Evolutionary conservation across 2,888 invertebrate genomes (phyloP).

Genomic region (Epinotia nisella): DNA sequence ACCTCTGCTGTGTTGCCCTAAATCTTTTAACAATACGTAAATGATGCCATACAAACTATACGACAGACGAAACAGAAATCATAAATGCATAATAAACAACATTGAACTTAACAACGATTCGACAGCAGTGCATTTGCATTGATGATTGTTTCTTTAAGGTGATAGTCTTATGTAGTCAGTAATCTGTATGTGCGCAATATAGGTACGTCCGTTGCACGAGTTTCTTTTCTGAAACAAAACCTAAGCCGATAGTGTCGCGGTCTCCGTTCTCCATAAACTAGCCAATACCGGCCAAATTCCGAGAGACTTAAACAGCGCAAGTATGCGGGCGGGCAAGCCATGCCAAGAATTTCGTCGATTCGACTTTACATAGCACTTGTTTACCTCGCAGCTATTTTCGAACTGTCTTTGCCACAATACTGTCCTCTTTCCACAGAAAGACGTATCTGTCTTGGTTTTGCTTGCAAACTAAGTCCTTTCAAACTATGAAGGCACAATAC

Average conservation of each 20-base stretch:
- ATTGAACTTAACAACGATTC: too few species aligned
- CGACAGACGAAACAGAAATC: background rate
- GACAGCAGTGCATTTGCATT: too few species aligned
- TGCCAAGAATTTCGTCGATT: slow-evolving; percentile 78
- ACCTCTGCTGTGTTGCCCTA: background rate
- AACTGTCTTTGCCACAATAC: slow-evolving; percentile 48
- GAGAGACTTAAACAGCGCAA: slow-evolving; percentile 58
- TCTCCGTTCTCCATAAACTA: slow-evolving; percentile 58
- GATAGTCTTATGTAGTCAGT: slow-evolving; percentile 1
- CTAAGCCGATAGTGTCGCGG: slow-evolving; percentile 43
- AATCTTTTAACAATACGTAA: background rate
- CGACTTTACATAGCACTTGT: slow-evolving; percentile 73
- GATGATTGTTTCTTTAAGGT: background rate
- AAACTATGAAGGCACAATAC: slow-evolving; percentile 50
- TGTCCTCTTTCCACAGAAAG: slow-evolving; percentile 11
- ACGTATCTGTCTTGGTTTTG: slow-evolving; percentile 12
- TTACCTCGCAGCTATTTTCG: slow-evolving; percentile 76
- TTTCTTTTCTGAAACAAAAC: slow-evolving; percentile 42
- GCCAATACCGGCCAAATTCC: slow-evolving; percentile 59
- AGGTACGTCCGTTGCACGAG: background rate
- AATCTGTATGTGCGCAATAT: too few species aligned
- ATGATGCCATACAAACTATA: background rate
- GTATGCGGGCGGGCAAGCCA: slow-evolving; percentile 67
- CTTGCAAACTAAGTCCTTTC: slow-evolving; percentile 49
- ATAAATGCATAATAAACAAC: background rate